These are phyloP conservation scores for Oryzias curvinotus DNA, from an alignment of 2,113 vertebrate species.

Conservation along the genomic window DNA sequence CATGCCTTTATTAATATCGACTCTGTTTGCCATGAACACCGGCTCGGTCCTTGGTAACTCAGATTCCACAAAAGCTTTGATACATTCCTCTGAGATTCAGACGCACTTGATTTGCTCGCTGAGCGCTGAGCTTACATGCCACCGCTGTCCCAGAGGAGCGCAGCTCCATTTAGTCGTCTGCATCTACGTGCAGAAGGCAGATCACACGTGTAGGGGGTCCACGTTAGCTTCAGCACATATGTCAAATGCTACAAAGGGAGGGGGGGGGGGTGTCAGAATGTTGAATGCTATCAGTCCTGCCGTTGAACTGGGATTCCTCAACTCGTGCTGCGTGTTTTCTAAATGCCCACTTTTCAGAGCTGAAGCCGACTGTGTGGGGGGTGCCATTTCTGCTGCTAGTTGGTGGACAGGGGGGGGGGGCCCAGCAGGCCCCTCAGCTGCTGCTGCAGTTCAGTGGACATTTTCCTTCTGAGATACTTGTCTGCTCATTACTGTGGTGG, in stretches of 20 bases:
- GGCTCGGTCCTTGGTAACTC: background rate
- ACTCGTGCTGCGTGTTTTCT: background rate
- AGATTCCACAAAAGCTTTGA: background rate
- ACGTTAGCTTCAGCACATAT: too few species aligned
- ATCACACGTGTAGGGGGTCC: too few species aligned
- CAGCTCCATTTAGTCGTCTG: too few species aligned
- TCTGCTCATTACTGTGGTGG: background rate
- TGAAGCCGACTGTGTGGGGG: background rate
- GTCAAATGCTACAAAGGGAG: too few species aligned
- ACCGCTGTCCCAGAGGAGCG: too few species aligned
- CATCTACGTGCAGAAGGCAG: too few species aligned
- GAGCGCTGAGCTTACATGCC: too few species aligned
- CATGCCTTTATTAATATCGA: background rate
- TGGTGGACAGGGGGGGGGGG: background rate
- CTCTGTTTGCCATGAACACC: background rate
- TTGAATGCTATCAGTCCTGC: background rate
- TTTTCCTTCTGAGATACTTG: conserved; percentile 1
- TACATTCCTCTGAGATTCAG: background rate
- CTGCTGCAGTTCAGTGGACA: background rate
- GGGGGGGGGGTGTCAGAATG: background rate
- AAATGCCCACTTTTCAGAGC: background rate
- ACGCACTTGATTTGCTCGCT: too few species aligned
- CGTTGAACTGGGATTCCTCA: background rate
- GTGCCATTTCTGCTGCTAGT: background rate
- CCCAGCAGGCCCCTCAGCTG: background rate